Evolutionary conservation across 2,888 invertebrate species (phyloP).

Genomic region (Herminia tarsipennalis): DNA sequence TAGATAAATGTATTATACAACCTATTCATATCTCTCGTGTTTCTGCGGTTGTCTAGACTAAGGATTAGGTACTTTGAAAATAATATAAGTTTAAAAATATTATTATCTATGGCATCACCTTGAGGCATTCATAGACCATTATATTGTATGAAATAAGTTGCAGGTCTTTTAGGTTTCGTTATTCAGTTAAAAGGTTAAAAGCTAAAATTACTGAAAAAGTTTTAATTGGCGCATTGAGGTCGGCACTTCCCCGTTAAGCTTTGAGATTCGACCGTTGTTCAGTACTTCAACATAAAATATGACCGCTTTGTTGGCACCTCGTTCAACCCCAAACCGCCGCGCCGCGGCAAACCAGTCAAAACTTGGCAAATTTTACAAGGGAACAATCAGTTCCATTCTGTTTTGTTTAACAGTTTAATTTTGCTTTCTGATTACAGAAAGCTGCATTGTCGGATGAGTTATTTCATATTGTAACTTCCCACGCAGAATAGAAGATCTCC

Average conservation of each 20-base stretch:
- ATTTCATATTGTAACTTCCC: constrained; percentile 43
- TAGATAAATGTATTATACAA: no score
- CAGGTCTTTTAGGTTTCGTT: constrained; percentile 14
- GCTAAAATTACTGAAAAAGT: constrained; percentile 49
- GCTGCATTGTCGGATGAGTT: constrained; percentile 31
- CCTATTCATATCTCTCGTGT: no score
- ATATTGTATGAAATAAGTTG: neutral
- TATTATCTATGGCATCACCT: neutral
- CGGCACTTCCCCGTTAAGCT: constrained; percentile 47
- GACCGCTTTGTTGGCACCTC: constrained; percentile 53
- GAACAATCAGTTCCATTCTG: constrained; percentile 46
- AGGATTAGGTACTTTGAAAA: constrained; percentile 25
- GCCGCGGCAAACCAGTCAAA: constrained; percentile 45
- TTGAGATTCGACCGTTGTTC: constrained; percentile 43
- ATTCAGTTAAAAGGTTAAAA: constrained; percentile 29
- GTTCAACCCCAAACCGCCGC: constrained; percentile 47
- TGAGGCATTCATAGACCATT: neutral
- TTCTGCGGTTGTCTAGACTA: constrained; percentile 33
- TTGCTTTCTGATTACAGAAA: constrained; percentile 21
- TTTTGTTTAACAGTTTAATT: constrained; percentile 41
- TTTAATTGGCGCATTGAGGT: constrained; percentile 66
- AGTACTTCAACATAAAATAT: constrained; percentile 46
- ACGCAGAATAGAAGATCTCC: constrained; percentile 47
- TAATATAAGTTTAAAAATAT: constrained; percentile 19
- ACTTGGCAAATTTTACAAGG: constrained; percentile 53